phyloP scores from a whole-genome alignment of 2,888 invertebrate species.

The Aromia moschata region DNA sequence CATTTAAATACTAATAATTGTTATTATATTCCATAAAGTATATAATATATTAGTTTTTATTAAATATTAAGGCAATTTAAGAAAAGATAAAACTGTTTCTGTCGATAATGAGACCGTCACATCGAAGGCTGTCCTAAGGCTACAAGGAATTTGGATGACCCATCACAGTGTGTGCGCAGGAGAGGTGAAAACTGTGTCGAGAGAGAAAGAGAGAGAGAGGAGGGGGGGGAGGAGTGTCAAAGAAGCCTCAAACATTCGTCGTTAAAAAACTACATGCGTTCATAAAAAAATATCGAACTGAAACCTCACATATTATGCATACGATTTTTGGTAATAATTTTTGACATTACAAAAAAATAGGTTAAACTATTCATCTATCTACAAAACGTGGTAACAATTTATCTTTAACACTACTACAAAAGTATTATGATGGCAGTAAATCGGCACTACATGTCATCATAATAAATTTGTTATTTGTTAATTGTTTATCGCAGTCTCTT shows the following conservation, averaged over 20 bases:
- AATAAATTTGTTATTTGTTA: conserved; percentile 63
- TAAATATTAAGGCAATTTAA: too few species aligned
- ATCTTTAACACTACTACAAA: conserved; percentile 58
- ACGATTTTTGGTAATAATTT: conserved; percentile 40
- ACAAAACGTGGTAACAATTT: conserved; percentile 60
- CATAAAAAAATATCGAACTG: conserved; percentile 38
- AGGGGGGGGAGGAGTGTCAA: conserved; percentile 37
- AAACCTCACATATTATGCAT: conserved; percentile 36
- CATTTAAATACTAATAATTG: too few species aligned
- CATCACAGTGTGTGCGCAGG: conserved; percentile 54
- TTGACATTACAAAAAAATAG: conserved; percentile 62
- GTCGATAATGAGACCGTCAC: conserved; percentile 34
- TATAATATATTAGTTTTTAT: too few species aligned
- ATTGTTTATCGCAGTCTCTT: conserved; percentile 66
- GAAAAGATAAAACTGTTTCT: conserved; percentile 17
- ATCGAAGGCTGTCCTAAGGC: conserved; percentile 51
- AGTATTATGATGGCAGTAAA: conserved; percentile 59
- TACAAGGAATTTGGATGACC: conserved; percentile 64
- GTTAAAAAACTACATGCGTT: conserved; percentile 54
- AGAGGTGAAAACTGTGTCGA: conserved; percentile 40
- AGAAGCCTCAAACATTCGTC: conserved; percentile 56
- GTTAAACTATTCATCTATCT: conserved; percentile 59
- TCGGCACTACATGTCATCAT: conserved; percentile 55
- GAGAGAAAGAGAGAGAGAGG: conserved; percentile 40
- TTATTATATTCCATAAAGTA: too few species aligned